Conservation (phyloP, 2,113 vertebrate genomes). For the Parotia lawesii region DNA sequence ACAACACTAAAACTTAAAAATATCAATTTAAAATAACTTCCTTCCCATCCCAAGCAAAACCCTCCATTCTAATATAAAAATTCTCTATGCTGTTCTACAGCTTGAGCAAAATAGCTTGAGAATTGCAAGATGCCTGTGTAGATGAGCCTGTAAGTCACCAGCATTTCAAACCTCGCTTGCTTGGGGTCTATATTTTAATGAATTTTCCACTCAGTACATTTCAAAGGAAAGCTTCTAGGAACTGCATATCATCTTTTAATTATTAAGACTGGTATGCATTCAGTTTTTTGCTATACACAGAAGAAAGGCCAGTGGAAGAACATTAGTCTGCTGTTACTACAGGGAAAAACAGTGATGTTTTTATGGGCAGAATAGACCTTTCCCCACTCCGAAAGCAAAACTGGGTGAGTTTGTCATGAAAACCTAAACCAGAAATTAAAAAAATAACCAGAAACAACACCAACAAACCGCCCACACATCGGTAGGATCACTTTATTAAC, state of each 20-base stretch:
- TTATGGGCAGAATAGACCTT: background rate
- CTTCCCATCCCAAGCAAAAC: background rate
- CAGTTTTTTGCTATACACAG: background rate
- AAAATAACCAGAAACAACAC: background rate
- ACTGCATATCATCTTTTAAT: background rate
- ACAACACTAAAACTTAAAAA: background rate
- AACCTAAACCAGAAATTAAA: background rate
- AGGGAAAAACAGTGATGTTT: background rate
- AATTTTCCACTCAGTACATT: background rate
- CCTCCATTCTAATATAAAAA: background rate
- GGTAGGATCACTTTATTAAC: background rate
- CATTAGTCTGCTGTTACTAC: background rate
- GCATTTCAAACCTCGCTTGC: background rate
- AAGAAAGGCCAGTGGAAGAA: background rate
- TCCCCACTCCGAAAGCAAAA: background rate
- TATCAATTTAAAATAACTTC: background rate
- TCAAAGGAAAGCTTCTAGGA: background rate
- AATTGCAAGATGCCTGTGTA: background rate
- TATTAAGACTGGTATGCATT: background rate
- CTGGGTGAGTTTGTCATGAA: background rate
- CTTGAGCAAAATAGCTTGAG: background rate
- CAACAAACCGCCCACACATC: background rate
- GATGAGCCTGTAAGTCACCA: background rate
- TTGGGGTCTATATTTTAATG: background rate
- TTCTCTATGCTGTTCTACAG: background rate